phyloP scores from a whole-genome alignment of 1,140 invertebrate genomes.

The Drosophila hydei region DNA sequence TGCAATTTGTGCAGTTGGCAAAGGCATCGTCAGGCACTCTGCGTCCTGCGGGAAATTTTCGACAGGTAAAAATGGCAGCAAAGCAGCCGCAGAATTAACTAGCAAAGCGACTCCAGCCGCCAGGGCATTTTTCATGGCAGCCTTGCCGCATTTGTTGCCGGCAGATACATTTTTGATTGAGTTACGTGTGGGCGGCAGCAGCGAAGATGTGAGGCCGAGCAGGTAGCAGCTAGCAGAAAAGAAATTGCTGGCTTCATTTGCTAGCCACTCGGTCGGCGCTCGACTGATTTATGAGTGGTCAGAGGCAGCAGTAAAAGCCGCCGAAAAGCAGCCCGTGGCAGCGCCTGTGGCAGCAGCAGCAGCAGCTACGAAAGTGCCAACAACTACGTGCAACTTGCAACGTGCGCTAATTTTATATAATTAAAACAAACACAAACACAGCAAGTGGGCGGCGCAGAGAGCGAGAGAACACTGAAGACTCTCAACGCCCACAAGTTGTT shows the following conservation, averaged over 20 bases:
- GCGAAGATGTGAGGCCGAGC: not conserved
- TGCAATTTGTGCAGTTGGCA: constrained; percentile 81
- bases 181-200: constrained; percentile 73
- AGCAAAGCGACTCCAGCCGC: constrained; percentile 42
- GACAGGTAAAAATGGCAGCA: constrained; percentile 77
- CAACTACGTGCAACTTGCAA: constrained; percentile 73
- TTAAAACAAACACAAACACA: constrained; percentile 78
- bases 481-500: constrained; percentile 60
- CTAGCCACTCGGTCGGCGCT: constrained; percentile 35
- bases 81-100: constrained; percentile 53
- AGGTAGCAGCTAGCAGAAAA: not conserved
- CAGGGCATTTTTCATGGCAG: constrained; percentile 58
- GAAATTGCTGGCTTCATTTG: constrained; percentile 72
- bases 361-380: constrained; percentile 30
- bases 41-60: constrained; percentile 79
- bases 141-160: constrained; percentile 63
- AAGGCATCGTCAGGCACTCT: constrained; percentile 49
- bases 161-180: constrained; percentile 81
- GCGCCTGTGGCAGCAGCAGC: constrained; percentile 1
- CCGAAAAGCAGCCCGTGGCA: not conserved
- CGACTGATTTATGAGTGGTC: constrained; percentile 73
- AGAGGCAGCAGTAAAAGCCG: constrained; percentile 14
- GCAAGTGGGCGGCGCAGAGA: not conserved
- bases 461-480: not conserved
- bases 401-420: constrained; percentile 81